Evolutionary conservation across 2,797 vertebrate species (phyloP).

Genomic region (Sebastes cheni): DNA sequence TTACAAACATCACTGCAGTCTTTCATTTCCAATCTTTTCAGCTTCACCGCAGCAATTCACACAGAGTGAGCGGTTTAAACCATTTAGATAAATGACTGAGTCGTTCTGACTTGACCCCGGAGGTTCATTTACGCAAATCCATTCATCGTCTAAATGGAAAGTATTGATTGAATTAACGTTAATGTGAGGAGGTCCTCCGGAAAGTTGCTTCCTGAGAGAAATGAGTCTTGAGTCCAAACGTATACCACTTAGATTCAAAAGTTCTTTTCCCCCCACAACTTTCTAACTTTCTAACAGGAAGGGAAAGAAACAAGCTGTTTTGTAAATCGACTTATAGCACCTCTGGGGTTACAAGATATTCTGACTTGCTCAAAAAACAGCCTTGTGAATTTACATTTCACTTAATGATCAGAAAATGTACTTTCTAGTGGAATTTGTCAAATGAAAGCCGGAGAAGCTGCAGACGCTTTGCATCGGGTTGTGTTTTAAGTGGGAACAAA

Average conservation of each 20-base stretch:
- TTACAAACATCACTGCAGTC: not conserved
- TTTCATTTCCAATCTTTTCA: slow-evolving; percentile 46
- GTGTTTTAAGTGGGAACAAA: slow-evolving; percentile 30
- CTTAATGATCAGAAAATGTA: not conserved
- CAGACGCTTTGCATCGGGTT: slow-evolving; percentile 13
- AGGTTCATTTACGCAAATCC: slow-evolving; percentile 68
- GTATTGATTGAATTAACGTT: slow-evolving; percentile 61
- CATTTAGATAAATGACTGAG: slow-evolving; percentile 54
- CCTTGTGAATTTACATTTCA: not conserved
- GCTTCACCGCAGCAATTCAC: slow-evolving; percentile 32
- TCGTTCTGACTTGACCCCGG: slow-evolving; percentile 30
- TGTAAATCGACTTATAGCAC: not conserved
- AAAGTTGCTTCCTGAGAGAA: slow-evolving; percentile 39
- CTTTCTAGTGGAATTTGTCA: not conserved
- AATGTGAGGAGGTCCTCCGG: slow-evolving; percentile 52
- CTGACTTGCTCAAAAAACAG: not conserved
- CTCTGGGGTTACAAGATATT: not conserved
- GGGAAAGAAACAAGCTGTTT: slow-evolving; percentile 5
- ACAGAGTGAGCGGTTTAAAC: slow-evolving; percentile 52
- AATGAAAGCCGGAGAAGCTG: not conserved
- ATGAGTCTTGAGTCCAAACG: not conserved
- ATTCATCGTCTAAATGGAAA: slow-evolving; percentile 72
- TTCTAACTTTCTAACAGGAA: not conserved
- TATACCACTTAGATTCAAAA: not conserved
- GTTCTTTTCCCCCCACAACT: not conserved